phyloP scores from a whole-genome alignment of 2,113 vertebrate genomes.

The Melierax canorus region DNA sequence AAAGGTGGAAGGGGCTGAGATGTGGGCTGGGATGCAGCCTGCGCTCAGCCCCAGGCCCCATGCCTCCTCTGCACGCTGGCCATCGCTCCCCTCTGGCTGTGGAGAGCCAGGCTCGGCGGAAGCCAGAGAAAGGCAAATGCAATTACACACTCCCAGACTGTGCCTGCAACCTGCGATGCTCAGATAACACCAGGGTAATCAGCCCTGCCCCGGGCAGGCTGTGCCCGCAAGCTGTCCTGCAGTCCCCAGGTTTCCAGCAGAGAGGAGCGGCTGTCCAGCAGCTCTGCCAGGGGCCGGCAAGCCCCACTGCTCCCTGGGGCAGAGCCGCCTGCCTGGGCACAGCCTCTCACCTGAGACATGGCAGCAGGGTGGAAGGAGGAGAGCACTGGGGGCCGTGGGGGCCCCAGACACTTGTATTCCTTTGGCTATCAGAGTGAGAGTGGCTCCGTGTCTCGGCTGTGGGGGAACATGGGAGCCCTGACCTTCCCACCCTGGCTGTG shows the following conservation, averaged over 20 bases:
- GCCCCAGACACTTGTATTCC: accelerated
- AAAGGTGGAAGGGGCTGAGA: not conserved
- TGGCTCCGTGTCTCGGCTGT: not conserved
- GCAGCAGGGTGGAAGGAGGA: not conserved
- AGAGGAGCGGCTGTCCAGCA: not conserved
- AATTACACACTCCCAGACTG: not conserved
- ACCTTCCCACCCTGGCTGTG: not conserved
- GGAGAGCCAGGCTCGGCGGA: not conserved
- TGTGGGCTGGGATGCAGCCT: not conserved
- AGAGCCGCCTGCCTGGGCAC: not conserved
- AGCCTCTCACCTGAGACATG: not conserved
- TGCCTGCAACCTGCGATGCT: not conserved
- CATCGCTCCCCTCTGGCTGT: accelerated
- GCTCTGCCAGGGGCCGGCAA: not conserved
- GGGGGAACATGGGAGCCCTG: accelerated
- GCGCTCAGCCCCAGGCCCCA: not conserved
- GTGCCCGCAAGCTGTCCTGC: accelerated
- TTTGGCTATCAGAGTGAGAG: accelerated
- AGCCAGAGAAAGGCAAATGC: not conserved
- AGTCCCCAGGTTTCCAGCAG: not conserved
- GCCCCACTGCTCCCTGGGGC: not conserved
- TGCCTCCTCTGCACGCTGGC: not conserved
- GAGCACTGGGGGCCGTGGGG: accelerated
- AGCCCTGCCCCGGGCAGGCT: not conserved
- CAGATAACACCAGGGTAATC: not conserved